Evolutionary conservation across 2,113 vertebrate species (phyloP).

Genomic region (Zosterops borbonicus): DNA sequence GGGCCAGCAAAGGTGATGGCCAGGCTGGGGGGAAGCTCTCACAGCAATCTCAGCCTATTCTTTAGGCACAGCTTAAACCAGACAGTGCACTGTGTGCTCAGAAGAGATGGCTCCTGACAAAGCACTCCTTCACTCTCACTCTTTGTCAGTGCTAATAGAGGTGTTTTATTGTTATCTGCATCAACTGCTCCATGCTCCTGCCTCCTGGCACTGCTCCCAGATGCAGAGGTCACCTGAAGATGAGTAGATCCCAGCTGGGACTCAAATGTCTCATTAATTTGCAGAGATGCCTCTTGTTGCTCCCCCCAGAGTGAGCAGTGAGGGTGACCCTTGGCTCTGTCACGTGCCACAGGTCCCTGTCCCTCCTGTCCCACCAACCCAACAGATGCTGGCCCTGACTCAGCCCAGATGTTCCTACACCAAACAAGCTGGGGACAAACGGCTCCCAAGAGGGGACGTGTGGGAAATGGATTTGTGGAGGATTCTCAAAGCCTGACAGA

Average conservation of each 20-base stretch:
- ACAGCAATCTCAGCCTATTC: neutral
- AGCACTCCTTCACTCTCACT: neutral
- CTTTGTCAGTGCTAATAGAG: neutral
- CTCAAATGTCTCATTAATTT: neutral
- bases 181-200: neutral
- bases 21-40: neutral
- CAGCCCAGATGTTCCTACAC: neutral
- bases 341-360: fast-evolving
- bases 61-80: neutral
- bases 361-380: neutral
- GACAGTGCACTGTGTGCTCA: neutral
- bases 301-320: neutral
- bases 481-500: neutral
- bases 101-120: neutral
- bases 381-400: neutral
- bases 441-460: neutral
- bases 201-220: neutral
- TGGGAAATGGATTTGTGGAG: neutral
- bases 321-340: neutral
- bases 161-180: neutral
- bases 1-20: too few species aligned
- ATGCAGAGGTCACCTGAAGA: neutral
- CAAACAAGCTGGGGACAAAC: neutral
- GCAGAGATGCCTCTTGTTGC: neutral
- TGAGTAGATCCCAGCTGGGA: neutral